Percentiles rank a stretch among this genome's conserved stretches.
phyloP scores from a whole-genome alignment of 2,113 vertebrate genomes.

The Thalassoma bifasciatum region DNA sequence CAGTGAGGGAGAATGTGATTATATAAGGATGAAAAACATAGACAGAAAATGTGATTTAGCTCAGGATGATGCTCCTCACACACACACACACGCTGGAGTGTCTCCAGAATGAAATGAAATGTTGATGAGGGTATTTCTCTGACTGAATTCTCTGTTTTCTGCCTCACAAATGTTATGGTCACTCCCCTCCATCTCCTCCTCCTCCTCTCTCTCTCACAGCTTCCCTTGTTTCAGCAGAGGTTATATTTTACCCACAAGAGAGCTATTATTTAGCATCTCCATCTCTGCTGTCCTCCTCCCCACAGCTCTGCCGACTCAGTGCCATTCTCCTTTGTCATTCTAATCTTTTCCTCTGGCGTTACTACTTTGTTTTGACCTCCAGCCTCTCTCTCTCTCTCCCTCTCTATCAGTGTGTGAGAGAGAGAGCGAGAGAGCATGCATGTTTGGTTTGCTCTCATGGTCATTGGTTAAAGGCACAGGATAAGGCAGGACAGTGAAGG shows the following conservation, averaged over 20 bases:
- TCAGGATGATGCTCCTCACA: neutral
- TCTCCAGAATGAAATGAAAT: constrained; percentile 17
- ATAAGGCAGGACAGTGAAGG: constrained; percentile 3
- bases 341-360: constrained; percentile 71
- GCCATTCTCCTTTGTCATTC: constrained; percentile 76
- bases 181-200: too few relatives aligned
- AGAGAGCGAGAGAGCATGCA: neutral
- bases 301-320: constrained; percentile 44
- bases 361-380: constrained; percentile 73
- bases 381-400: constrained; percentile 18
- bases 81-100: neutral
- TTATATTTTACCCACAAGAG: constrained; percentile 73
- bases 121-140: constrained; percentile 38
- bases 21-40: neutral
- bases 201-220: constrained; percentile 27
- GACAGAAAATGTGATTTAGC: constrained; percentile 5
- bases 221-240: constrained; percentile 36
- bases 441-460: constrained; percentile 20
- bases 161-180: too few relatives aligned
- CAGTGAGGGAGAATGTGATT: neutral
- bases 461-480: constrained; percentile 13
- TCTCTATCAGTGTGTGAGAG: neutral
- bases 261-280: constrained; percentile 74
- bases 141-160: constrained; percentile 2
- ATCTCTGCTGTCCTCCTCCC: constrained; percentile 63